These are phyloP conservation scores for Drosophila putrida DNA, from an alignment of 2,888 invertebrate genomes.

Conservation along the genomic window DNA sequence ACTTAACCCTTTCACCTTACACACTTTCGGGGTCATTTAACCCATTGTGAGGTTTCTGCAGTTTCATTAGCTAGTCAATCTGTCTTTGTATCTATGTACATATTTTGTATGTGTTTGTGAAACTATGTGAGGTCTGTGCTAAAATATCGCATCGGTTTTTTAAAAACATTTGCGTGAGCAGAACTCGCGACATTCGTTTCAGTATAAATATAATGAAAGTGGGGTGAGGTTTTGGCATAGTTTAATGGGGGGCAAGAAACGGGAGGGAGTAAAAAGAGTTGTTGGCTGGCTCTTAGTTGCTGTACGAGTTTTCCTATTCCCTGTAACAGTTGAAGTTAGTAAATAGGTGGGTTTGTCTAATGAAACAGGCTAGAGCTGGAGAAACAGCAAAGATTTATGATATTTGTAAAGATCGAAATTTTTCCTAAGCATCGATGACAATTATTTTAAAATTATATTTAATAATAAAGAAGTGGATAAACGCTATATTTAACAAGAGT, in stretches of 20 bases:
- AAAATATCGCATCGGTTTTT: slow-evolving; percentile 54
- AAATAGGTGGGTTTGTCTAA: background rate
- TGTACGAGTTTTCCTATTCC: background rate
- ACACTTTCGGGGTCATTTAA: slow-evolving; percentile 12
- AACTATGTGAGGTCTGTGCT: slow-evolving; percentile 38
- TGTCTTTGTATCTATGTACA: too few species aligned
- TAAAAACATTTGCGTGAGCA: slow-evolving; percentile 63
- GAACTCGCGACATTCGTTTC: slow-evolving; percentile 13
- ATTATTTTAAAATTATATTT: too few species aligned
- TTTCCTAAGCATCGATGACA: too few species aligned
- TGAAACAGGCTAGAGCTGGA: too few species aligned
- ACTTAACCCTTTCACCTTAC: background rate
- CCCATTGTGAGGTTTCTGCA: slow-evolving; percentile 44
- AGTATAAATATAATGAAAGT: slow-evolving; percentile 13
- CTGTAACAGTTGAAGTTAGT: background rate
- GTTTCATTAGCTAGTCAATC: slow-evolving; percentile 59
- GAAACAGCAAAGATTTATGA: too few species aligned
- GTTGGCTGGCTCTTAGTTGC: background rate
- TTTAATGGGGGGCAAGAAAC: slow-evolving; percentile 4
- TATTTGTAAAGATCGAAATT: too few species aligned
- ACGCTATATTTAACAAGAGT: too few species aligned
- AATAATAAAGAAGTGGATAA: too few species aligned
- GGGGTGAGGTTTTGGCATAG: background rate
- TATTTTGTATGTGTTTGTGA: slow-evolving; percentile 40
- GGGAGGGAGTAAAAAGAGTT: slow-evolving; percentile 7